A percentile compares a stretch with the other conserved stretches of the same genome.
These are phyloP conservation scores for Sternarchorhynchus goeldii DNA, from an alignment of 2,797 vertebrate species.

Conservation along the genomic window DNA sequence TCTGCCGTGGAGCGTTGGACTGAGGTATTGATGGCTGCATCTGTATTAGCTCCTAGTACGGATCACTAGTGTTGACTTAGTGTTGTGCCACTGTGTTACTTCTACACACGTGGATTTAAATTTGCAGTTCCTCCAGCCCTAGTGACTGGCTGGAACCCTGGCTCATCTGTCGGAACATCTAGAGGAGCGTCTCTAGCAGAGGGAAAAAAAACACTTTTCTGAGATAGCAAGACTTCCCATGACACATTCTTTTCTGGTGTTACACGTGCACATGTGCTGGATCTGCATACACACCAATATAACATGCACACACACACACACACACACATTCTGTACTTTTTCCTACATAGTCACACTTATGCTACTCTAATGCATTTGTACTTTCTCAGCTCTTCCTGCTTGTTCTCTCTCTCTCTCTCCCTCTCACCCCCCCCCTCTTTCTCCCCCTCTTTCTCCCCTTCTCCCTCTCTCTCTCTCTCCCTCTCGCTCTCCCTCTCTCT, in stretches of 20 bases:
- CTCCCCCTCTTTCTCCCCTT: not conserved
- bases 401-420: too few species aligned
- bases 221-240: too few species aligned
- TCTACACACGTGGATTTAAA: not conserved
- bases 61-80: not conserved
- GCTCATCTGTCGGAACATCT: not conserved
- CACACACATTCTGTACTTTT: slow-evolving; percentile 4
- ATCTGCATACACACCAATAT: slow-evolving; percentile 5
- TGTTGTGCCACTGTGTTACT: not conserved
- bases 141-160: not conserved
- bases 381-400: too few species aligned
- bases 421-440: too few species aligned
- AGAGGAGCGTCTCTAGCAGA: not conserved
- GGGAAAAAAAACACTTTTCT: not conserved
- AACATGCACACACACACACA: not conserved
- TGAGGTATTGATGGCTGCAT: slow-evolving; percentile 2
- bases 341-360: slow-evolving; percentile 10
- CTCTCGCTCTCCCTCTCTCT: slow-evolving; percentile 11
- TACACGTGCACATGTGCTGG: not conserved
- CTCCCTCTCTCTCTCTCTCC: slow-evolving; percentile 8
- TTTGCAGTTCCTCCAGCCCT: not conserved
- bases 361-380: slow-evolving; percentile 21
- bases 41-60: not conserved
- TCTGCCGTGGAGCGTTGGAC: not conserved
- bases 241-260: too few species aligned